Evolutionary conservation across 1,140 invertebrate genomes (phyloP).

Genomic region (Reticulitermes speratus): DNA sequence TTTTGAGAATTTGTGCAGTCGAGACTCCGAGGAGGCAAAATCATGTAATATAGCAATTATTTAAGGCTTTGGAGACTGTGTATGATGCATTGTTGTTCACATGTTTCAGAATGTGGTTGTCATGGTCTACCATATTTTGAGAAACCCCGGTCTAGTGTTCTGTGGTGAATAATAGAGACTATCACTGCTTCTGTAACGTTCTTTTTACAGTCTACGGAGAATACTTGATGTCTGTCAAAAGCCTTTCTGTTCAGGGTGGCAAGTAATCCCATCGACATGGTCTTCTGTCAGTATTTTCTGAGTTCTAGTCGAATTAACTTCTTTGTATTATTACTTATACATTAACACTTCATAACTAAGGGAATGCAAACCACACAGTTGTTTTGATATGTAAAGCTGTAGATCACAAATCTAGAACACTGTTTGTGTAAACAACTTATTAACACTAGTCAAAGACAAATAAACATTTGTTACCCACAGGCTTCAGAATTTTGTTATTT

Average conservation of each 20-base stretch:
- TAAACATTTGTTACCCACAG: background rate
- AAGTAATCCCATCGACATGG: background rate
- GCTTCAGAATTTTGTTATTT: background rate
- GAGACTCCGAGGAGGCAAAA: too few species aligned
- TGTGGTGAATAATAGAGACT: background rate
- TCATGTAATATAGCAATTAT: too few species aligned
- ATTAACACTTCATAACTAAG: conserved; percentile 3
- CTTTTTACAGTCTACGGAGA: background rate
- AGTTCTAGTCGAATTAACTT: background rate
- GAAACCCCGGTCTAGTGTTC: background rate
- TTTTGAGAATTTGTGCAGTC: too few species aligned
- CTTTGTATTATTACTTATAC: background rate
- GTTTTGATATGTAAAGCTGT: background rate
- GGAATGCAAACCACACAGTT: background rate
- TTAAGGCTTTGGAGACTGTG: too few species aligned
- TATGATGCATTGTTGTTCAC: too few species aligned
- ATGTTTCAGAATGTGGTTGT: too few species aligned
- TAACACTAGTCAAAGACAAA: background rate
- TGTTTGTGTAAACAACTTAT: background rate
- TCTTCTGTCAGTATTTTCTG: conserved; percentile 4
- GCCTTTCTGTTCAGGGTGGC: background rate
- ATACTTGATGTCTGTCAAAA: background rate
- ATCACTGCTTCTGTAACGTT: background rate
- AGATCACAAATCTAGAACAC: background rate
- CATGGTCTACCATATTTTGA: background rate